A percentile compares a stretch with the other conserved stretches of the same genome.
Conservation (phyloP, 2,113 vertebrate species). For the Larimichthys polyactis region DNA sequence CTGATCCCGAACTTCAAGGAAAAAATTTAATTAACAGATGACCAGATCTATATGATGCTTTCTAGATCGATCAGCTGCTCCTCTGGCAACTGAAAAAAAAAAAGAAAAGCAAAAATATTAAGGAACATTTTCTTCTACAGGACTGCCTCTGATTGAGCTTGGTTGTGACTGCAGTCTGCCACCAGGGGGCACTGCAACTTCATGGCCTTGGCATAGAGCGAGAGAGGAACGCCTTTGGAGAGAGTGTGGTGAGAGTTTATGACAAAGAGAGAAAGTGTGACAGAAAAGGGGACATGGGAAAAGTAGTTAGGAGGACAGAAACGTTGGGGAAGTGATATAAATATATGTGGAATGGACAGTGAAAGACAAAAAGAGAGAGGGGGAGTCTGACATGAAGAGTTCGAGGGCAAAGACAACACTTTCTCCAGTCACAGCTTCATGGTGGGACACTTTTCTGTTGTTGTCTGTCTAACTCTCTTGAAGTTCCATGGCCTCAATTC, state of each 20-base stretch:
- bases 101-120: not conserved
- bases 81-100: not conserved
- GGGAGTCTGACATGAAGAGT: not conserved
- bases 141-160: not conserved
- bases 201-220: constrained; percentile 78
- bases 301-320: constrained; percentile 19
- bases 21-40: not conserved
- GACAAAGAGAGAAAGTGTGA: constrained; percentile 55
- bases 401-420: not conserved
- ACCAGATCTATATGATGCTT: not conserved
- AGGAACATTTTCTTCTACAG: not conserved
- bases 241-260: constrained; percentile 35
- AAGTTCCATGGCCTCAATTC: not conserved
- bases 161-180: constrained; percentile 67
- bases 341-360: not conserved
- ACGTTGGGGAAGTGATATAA: constrained; percentile 26
- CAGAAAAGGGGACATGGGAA: constrained; percentile 21
- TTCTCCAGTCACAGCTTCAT: constrained; percentile 2
- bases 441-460: not conserved
- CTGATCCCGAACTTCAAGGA: not conserved
- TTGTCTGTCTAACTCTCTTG: not conserved
- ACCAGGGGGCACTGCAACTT: constrained; percentile 98
- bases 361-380: not conserved
- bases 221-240: not conserved
- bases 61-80: not conserved